phyloP scores from a whole-genome alignment of 2,888 invertebrate species.

The Magallana nippona region DNA sequence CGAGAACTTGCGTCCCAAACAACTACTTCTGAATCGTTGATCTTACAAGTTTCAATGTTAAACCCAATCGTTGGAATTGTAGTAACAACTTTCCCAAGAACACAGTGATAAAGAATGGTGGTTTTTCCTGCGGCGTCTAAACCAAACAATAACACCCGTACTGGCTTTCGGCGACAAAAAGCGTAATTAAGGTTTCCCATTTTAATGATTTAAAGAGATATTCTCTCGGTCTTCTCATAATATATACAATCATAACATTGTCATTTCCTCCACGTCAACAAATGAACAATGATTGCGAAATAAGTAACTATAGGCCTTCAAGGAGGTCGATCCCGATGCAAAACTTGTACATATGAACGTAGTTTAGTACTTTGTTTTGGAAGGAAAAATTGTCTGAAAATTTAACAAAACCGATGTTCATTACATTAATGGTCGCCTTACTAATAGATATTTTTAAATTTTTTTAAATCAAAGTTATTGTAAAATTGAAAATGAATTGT shows the following conservation, averaged over 20 bases:
- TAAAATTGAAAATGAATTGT: no score
- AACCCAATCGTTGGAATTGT: slow-evolving; percentile 69
- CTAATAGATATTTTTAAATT: no score
- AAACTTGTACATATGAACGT: background rate
- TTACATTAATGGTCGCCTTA: no score
- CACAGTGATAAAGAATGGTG: slow-evolving; percentile 57
- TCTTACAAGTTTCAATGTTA: slow-evolving; percentile 61
- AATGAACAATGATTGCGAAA: background rate
- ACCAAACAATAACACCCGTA: slow-evolving; percentile 52
- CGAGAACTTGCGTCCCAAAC: slow-evolving; percentile 64
- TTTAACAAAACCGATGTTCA: no score
- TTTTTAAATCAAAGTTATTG: no score
- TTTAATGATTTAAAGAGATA: background rate
- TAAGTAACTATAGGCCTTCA: background rate
- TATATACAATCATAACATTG: background rate
- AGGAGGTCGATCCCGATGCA: background rate
- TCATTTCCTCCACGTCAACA: slow-evolving; percentile 18
- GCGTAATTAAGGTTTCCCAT: background rate
- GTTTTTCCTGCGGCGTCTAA: slow-evolving; percentile 64
- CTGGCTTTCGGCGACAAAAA: slow-evolving; percentile 12
- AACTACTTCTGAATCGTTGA: slow-evolving; percentile 52
- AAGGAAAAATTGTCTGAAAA: no score
- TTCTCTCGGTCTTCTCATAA: background rate
- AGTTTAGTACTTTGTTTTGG: no score
- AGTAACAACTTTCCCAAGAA: slow-evolving; percentile 63